Percentiles rank a stretch among this genome's conserved stretches.
Evolutionary conservation across 2,113 vertebrate species (phyloP).

Genomic region (Phasianus colchicus): DNA sequence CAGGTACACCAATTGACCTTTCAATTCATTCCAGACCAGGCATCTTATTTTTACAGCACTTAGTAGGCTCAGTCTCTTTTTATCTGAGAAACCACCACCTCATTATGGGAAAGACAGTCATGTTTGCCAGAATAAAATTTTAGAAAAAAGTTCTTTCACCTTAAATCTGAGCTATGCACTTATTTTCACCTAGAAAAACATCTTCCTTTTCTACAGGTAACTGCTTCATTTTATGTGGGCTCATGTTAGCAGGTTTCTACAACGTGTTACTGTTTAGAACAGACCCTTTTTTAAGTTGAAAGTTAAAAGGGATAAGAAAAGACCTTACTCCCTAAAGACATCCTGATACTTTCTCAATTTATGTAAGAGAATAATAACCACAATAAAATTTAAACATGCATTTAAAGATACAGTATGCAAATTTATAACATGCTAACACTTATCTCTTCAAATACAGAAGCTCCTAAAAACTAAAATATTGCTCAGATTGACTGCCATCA

Average conservation of each 20-base stretch:
- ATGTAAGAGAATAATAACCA: not conserved
- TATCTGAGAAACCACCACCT: not conserved
- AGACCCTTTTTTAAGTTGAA: not conserved
- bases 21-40: not conserved
- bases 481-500: conserved; percentile 28
- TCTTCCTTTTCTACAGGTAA: not conserved
- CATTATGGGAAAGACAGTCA: not conserved
- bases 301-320: not conserved
- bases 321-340: not conserved
- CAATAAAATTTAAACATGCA: not conserved
- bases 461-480: not conserved
- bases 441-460: conserved; percentile 42
- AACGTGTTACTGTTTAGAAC: not conserved
- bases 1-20: not conserved
- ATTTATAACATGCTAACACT: not conserved
- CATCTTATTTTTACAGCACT: not conserved
- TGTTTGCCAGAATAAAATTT: not conserved
- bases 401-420: not conserved
- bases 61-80: not conserved
- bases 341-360: not conserved
- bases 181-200: not conserved
- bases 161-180: not conserved
- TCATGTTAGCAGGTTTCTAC: not conserved
- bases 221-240: not conserved
- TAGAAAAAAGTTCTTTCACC: not conserved